Percentiles rank a stretch among this genome's conserved stretches.
Conservation (phyloP, 92 coral and sea anemone genomes). For the Epizoanthus fatuus region DNA sequence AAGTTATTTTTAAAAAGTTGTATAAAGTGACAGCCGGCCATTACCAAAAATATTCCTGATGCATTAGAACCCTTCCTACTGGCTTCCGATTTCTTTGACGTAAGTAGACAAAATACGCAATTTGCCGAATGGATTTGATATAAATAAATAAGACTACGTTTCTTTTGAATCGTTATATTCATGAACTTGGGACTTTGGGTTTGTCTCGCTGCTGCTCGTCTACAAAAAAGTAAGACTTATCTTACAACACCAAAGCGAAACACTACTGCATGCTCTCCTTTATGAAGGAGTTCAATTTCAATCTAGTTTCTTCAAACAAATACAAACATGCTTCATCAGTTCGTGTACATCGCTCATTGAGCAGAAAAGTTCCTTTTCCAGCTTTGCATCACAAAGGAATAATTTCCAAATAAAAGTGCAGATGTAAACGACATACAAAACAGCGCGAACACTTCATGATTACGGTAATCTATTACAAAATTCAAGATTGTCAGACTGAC, state of each 20-base stretch:
- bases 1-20: neutral
- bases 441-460: constrained; percentile 7
- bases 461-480: neutral
- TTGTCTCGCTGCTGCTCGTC: too few species aligned
- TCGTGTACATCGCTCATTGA: neutral
- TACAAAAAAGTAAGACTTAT: neutral
- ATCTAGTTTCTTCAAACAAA: too few species aligned
- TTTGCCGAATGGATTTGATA: neutral
- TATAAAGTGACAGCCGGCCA: neutral
- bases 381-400: constrained; percentile 5
- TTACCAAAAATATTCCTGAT: neutral
- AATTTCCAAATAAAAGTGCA: neutral
- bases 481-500: too few species aligned
- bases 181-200: too few species aligned
- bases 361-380: neutral
- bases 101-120: constrained; percentile 20
- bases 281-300: too few species aligned
- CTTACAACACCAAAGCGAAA: neutral
- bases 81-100: constrained; percentile 13
- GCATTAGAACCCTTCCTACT: neutral
- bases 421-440: constrained; percentile 7
- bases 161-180: too few species aligned
- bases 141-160: neutral
- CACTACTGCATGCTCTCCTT: neutral
- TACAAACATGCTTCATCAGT: too few species aligned